These are phyloP conservation scores for Proales similis DNA, from an alignment of 1,140 invertebrate genomes.

Conservation along the genomic window DNA sequence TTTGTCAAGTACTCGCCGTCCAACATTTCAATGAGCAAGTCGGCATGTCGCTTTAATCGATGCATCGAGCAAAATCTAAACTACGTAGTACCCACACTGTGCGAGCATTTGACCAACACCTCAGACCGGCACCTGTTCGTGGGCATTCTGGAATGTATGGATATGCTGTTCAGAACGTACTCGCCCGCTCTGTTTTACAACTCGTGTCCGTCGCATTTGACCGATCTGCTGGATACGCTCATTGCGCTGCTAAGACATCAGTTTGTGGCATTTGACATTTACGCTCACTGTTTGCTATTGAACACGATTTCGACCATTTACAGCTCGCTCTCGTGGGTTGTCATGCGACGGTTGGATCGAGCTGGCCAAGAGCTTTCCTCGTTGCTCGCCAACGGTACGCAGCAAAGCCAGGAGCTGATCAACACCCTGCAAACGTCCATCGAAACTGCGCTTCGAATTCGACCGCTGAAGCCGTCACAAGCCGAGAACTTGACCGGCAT, in stretches of 20 bases:
- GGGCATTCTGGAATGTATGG: slow-evolving; percentile 18
- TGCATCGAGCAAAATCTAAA: slow-evolving; percentile 20
- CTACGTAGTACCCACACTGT: slow-evolving; percentile 17
- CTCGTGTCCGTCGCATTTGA: neutral
- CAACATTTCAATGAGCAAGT: slow-evolving; percentile 3
- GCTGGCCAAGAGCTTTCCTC: neutral
- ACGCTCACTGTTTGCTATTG: slow-evolving; percentile 13
- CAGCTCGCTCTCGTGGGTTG: slow-evolving; percentile 8
- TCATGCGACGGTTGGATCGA: slow-evolving; percentile 26
- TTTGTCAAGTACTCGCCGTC: slow-evolving; percentile 17
- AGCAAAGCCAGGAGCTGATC: neutral
- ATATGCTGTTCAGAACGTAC: slow-evolving; percentile 23
- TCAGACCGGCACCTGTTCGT: slow-evolving; percentile 18
- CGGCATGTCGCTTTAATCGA: slow-evolving; percentile 7
- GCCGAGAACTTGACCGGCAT: slow-evolving; percentile 23
- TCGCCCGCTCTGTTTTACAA: slow-evolving; percentile 23
- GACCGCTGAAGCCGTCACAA: neutral
- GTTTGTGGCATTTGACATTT: slow-evolving; percentile 13
- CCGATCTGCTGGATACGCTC: slow-evolving; percentile 2
- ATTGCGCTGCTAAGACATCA: slow-evolving; percentile 10
- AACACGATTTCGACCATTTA: slow-evolving; percentile 5
- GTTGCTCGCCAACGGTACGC: neutral
- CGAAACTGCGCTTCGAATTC: neutral
- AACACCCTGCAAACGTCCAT: neutral
- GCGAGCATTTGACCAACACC: neutral